Evolutionary conservation across 2,888 invertebrate genomes (phyloP), one percentile per base, ranked within the genome.

Genomic region (Oeneis ivallda): DNA sequence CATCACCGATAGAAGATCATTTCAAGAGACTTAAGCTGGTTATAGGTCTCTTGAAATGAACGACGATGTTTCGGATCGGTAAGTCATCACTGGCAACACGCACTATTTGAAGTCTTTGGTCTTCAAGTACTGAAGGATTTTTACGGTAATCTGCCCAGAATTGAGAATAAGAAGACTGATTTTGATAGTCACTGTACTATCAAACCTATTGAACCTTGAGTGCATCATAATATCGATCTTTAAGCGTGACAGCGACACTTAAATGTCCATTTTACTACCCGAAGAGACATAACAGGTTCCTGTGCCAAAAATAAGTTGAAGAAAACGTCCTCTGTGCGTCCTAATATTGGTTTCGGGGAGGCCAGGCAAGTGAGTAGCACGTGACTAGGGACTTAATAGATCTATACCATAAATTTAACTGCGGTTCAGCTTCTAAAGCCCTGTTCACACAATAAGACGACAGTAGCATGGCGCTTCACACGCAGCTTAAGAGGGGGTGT

Each of bases 321-420:
- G 81, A 84, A 86, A 86, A 82, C 13, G 53, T 76, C 79, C 80
- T 78, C 80, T 80, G 80, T 76, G 76, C 76, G 73, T 77, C 80
- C 85, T 86, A 84, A 87, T 88, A 87, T 85, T 79, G 81, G 77
- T 77, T 76, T 73, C 74, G 77, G 74, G 74, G 75, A 80, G 81
- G 76, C 82, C 79, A 82, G 82, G 82, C 83, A 81, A 86, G 88
- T 86, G 87, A 79, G 79, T 70, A 71, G 70, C 73, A 83, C 90
- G 89, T 90, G 90, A 84, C 82, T 74, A 58, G 86, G 71, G 73
- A 83, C 70, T 76, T 78, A 84, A 87, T 82, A 67, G 59, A 49
- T n/a, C n/a, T n/a, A n/a, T 61, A 57, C 10, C 6, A 39, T 19
- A 19, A 9, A 15, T 34, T 39, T 15, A 11, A 10, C 54, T 37